Base-by-base conservation (phyloP, 1,140 invertebrate genomes). In the Drosophila willistoni region DNA sequence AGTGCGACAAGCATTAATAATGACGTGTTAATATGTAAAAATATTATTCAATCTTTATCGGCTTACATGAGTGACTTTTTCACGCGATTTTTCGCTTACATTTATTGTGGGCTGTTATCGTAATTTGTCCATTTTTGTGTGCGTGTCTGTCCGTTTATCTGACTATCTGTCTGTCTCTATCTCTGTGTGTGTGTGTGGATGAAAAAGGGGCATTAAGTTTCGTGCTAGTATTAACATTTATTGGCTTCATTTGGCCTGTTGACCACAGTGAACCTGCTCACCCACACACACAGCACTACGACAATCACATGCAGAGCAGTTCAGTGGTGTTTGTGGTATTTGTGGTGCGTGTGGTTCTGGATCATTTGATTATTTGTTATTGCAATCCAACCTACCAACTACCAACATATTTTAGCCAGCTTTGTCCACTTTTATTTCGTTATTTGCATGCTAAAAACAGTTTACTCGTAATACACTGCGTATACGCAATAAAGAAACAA, bases 401-500 rank as follows among this genome's bases (percentile, higher is more conserved):
- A 29, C 1, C 17, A 51, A 22, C 19, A 12, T 7, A 44, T 51
- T 19, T 7, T 19, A 51, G 29, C 17, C 19, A 19, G 3, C 42
- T 64, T 44, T 29, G 29, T 29, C 29, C 29, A 29, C 69, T 64
- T 59, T 25, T 17, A 25, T 22, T 41, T 54, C 13, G 65, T 64
- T 59, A 73, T 73, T 82, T 77, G 76, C 71, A 79, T 71, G 65
- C 64, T 63, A 69, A 75, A 62, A 64, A 66, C 66, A 71, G 42
- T 66, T 63, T 51, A 60, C 51, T 64, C 61, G 63, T 67, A 64
- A 87, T 80, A 86, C 84, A 86, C 79, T 87, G 76, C 83, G 83
- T 86, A 87, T 83, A 79, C 83, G 79, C 70, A 86, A 86, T 86
- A 77, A 83, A 86, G 73, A 75, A 63, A 71, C n/a, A 64, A 29